Conservation (phyloP, 2,797 vertebrate species). For the Hephaestus fuliginosus region DNA sequence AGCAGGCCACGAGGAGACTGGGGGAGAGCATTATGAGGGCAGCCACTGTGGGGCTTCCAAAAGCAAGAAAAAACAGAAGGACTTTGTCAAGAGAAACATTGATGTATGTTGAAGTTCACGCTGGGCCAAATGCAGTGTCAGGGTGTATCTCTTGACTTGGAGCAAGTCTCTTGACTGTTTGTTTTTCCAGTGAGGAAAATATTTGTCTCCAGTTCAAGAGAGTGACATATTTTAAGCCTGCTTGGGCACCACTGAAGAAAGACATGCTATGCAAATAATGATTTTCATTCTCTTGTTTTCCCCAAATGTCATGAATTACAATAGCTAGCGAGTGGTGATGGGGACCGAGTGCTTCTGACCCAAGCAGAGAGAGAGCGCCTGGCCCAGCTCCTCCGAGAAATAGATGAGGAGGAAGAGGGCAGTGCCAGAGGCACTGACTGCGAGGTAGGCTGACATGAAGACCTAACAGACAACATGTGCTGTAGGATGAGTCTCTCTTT, state of each 20-base stretch:
- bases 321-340: slow-evolving; percentile 87
- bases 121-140: slow-evolving; percentile 48
- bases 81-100: slow-evolving; percentile 94
- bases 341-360: slow-evolving; percentile 85
- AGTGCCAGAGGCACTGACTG: slow-evolving; percentile 64
- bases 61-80: slow-evolving; percentile 82
- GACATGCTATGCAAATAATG: slow-evolving; percentile 11
- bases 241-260: slow-evolving; percentile 20
- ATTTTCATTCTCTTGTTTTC: slow-evolving; percentile 33
- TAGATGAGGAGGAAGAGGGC: slow-evolving; percentile 81
- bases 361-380: slow-evolving; percentile 88
- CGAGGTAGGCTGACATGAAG: slow-evolving; percentile 84
- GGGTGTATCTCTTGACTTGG: slow-evolving; percentile 56
- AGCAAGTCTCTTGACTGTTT: slow-evolving; percentile 42
- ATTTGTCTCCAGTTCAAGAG: slow-evolving; percentile 40
- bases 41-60: slow-evolving; percentile 58
- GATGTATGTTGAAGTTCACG: slow-evolving; percentile 90
- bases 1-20: slow-evolving; percentile 53
- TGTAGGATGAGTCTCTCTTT: slow-evolving; percentile 43
- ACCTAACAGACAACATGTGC: slow-evolving; percentile 70
- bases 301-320: slow-evolving; percentile 60
- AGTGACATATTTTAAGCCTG: slow-evolving; percentile 11
- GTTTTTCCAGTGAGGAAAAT: slow-evolving; percentile 60
- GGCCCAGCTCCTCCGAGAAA: slow-evolving; percentile 87
- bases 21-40: slow-evolving; percentile 59